phyloP scores from a whole-genome alignment of 2,797 vertebrate genomes.

The Brachymystax lenok region DNA sequence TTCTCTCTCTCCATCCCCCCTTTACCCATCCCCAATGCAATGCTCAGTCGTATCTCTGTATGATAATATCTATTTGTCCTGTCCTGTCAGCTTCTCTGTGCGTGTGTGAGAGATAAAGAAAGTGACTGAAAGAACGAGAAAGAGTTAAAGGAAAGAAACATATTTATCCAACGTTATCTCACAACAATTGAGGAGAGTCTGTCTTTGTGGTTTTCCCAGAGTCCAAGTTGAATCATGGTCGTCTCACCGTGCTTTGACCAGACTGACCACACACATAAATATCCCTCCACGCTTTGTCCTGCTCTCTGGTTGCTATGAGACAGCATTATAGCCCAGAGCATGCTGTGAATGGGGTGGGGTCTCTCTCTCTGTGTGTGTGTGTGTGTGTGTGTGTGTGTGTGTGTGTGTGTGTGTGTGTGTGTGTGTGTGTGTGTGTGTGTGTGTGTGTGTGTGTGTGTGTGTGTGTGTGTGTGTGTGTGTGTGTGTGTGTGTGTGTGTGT shows the following conservation, averaged over 20 bases:
- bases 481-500: not conserved
- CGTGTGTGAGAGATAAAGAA: slow-evolving; percentile 16
- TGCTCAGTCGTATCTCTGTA: slow-evolving; percentile 61
- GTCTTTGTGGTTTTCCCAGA: slow-evolving; percentile 20
- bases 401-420: slow-evolving; percentile 48
- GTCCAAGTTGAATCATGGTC: slow-evolving; percentile 28
- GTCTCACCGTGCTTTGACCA: slow-evolving; percentile 39
- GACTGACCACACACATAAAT: slow-evolving; percentile 63
- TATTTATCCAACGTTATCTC: slow-evolving; percentile 30
- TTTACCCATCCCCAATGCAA: slow-evolving; percentile 57
- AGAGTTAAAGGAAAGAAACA: slow-evolving; percentile 12
- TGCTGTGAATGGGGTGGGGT: slow-evolving; percentile 62
- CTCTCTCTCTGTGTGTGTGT: slow-evolving; percentile 44
- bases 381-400: not conserved
- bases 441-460: slow-evolving; percentile 15
- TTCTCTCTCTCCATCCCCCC: slow-evolving; percentile 14
- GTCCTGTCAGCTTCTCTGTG: not conserved
- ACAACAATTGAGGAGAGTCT: slow-evolving; percentile 19
- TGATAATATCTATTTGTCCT: slow-evolving; percentile 46
- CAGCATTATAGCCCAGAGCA: slow-evolving; percentile 54
- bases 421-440: slow-evolving; percentile 3
- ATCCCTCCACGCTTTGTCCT: slow-evolving; percentile 56
- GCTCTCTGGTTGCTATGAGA: slow-evolving; percentile 72
- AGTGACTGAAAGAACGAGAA: slow-evolving; percentile 22
- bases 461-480: slow-evolving; percentile 44